Evolutionary conservation across 2,797 vertebrate genomes (phyloP).

Genomic region (Sebastes hubbsi): DNA sequence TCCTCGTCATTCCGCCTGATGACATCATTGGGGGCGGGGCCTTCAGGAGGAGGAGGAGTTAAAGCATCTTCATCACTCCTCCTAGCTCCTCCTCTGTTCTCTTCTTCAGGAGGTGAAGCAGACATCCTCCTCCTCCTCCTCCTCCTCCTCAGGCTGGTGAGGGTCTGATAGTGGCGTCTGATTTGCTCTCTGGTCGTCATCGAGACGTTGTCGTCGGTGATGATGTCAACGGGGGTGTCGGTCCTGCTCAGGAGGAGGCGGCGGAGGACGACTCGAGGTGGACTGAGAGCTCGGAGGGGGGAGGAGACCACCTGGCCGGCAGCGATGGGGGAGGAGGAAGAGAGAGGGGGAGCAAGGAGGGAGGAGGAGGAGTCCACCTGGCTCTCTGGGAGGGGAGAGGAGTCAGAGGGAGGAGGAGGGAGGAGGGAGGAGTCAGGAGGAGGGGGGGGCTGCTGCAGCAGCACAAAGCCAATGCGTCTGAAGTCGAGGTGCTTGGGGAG

Average conservation of each 20-base stretch:
- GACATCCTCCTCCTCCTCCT: neutral
- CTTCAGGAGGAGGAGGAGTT: neutral
- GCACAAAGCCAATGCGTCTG: conserved; percentile 59
- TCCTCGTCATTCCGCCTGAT: conserved; percentile 75
- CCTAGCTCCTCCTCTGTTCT: neutral
- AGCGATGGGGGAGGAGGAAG: neutral
- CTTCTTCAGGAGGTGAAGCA: neutral
- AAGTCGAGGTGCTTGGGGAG: conserved; percentile 71
- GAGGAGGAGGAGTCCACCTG: neutral
- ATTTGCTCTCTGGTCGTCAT: conserved; percentile 46
- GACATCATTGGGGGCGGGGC: neutral
- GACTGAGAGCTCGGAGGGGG: neutral
- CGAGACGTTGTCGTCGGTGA: neutral
- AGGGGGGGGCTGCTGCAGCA: conserved; percentile 21
- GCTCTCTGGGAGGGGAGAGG: neutral
- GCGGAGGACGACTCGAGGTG: conserved; percentile 8
- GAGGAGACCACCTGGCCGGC: neutral
- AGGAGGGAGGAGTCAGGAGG: neutral
- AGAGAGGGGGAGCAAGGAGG: neutral
- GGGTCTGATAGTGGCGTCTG: conserved; percentile 40
- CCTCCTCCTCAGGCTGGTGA: conserved; percentile 48
- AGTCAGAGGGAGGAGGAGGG: neutral
- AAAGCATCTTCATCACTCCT: neutral
- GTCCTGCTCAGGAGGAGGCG: conserved; percentile 20
- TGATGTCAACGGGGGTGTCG: neutral